These are phyloP conservation scores for Salminus brasiliensis DNA, from an alignment of 2,113 vertebrate genomes.

Conservation along the genomic window DNA sequence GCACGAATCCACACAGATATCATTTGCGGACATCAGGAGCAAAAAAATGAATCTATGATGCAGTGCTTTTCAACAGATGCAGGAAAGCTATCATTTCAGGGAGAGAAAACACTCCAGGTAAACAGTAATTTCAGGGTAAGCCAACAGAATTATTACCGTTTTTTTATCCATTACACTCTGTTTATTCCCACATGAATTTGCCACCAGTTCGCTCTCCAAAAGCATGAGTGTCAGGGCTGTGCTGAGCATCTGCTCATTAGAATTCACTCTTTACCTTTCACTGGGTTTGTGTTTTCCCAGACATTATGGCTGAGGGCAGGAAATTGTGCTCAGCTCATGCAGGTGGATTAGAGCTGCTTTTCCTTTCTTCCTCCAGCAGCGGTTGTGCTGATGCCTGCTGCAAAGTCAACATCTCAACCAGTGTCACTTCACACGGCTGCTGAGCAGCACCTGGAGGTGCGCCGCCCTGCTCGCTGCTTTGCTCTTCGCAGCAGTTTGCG, in stretches of 20 bases:
- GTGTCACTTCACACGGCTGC: slow-evolving; percentile 9
- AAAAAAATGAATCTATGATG: background rate
- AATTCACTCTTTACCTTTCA: background rate
- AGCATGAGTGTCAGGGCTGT: background rate
- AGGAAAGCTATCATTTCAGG: background rate
- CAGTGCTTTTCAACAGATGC: background rate
- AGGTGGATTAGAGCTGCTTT: slow-evolving; percentile 13
- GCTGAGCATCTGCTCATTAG: background rate
- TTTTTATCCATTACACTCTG: background rate
- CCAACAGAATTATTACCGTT: background rate
- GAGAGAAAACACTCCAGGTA: background rate
- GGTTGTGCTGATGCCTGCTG: slow-evolving; percentile 30
- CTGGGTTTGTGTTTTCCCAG: background rate
- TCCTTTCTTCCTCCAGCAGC: background rate
- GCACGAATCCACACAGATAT: too few relatives aligned
- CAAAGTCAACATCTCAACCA: slow-evolving; percentile 37
- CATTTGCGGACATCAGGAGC: too few relatives aligned
- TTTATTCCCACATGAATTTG: background rate
- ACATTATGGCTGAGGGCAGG: background rate
- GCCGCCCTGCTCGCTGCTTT: slow-evolving; percentile 12
- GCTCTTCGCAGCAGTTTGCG: slow-evolving; percentile 3
- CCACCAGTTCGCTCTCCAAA: background rate
- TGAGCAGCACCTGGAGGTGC: slow-evolving; percentile 18
- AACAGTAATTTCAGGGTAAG: background rate
- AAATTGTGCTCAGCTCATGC: background rate